Base-by-base conservation (phyloP, 1,140 invertebrate genomes). In the Pomacea maculata region DNA sequence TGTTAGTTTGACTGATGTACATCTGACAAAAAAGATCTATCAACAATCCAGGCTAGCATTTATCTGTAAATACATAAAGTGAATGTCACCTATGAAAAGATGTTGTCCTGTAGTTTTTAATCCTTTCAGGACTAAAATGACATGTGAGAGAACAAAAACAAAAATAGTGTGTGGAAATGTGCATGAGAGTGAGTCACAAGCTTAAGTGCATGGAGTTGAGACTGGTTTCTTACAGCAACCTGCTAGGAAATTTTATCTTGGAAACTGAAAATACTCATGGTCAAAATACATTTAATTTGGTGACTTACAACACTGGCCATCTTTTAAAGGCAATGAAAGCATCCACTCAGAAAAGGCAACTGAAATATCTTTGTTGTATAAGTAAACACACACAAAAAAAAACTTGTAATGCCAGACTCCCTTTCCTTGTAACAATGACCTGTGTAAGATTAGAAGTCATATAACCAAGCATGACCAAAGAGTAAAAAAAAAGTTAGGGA, bases 261-360 rank as follows among this genome's bases (percentile, higher is more conserved):
- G 73, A 75, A 75, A 75, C 73, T 75, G 73, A 57, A 75, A 75
- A 75, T 75, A 75, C 73, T 75, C 73, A 75, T 54, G 45, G 52
- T 73, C 25, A 52, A 73, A 73, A 73, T 54, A 45, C 10, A 73
- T 73, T 73, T 21, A 57, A 17, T 75, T 75, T 54, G 73, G 73
- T 55, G 57, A 55, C 73, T n/a, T 29, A n/a, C 73, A 17, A 54
- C 45, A 75, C 73, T 75, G 73, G 73, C 73, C 73, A 21, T 75
- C 21, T 54, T 55, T 14, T 12, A 75, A 17, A 57, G 57, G 57
- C 57, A 14, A 61, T 61, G 15, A 61, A 11, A 61, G 57, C 57
- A 61, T 61, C 57, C 57, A 61, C 57, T 61, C 57, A 17, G 57
- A 61, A 17, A 11, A 61, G 57, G 15, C 11, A 61, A 61, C 57